Evolutionary conservation across 2,113 vertebrate species (phyloP), one percentile per base, ranked within the genome.

Genomic region (Echinops telfairi): DNA sequence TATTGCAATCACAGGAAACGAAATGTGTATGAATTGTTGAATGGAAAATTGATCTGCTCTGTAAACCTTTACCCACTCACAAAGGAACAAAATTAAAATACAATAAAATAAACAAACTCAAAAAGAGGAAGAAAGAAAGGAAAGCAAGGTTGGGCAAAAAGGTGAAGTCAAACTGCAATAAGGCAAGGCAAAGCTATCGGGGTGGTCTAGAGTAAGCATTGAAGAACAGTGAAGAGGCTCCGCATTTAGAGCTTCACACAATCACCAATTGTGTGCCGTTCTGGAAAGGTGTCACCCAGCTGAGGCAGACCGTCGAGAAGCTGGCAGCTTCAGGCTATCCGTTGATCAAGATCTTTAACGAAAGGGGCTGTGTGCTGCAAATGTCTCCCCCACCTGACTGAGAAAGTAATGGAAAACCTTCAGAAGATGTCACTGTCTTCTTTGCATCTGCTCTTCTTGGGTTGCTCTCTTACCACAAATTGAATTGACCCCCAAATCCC

Each of bases 381-480:
- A 47, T n/a, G 71, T 38, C 23, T 78, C 31, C 25, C 38, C 53
- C 6, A 36, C 14, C 38, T 29, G 73, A 73, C 81, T 82, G 2
- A 64, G 58, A 75, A 6, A 66, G 64, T 66, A 27, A 27, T 66
- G 25, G 64, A 66, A 83, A 84, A 71, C 16, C 10, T 22, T 31
- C 38, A 90, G 83, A 83, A 3, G 16, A 36, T 87, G 92, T 83
- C 85, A 86, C 0, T 82, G 70, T 47, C 91, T 79, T 33, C 86
- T n/a, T 75, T 70, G 40, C 20, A 14, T 95, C 68, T 83, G 31
- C 33, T 89, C 23, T 76, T 92, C 38, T 68, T 60, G 20, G 53
- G 88, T 29, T 86, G 90, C 96, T 93, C 92, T 95, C 70, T 85
- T 96, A 90, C 78, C 92, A 86, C 83, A 95, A 86, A 88, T 11